A percentile compares a stretch with the other conserved stretches of the same genome.
Conservation (phyloP, 23 tunicate species). For the Corella eumyota region DNA sequence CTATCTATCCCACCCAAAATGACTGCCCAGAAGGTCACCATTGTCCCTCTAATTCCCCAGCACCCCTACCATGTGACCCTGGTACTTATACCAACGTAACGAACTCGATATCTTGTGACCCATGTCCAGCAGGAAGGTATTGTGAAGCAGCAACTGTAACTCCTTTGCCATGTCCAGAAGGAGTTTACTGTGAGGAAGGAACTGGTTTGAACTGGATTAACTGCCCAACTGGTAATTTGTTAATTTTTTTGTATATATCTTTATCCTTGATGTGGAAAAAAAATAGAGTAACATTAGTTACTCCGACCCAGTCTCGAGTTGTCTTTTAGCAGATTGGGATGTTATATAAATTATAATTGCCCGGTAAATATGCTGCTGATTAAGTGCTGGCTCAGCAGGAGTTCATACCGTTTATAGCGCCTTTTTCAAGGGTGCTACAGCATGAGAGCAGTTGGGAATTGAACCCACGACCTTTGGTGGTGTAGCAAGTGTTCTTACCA, state of each 20-base stretch:
- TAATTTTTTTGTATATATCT: neutral
- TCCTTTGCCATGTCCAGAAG: slow-evolving; percentile 69
- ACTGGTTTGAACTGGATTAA: slow-evolving; percentile 52
- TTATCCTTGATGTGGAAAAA: too few species aligned
- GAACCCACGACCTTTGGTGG: too few species aligned
- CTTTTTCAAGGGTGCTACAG: too few species aligned
- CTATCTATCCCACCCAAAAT: slow-evolving; percentile 40
- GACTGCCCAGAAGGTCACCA: slow-evolving; percentile 65
- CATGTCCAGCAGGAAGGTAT: slow-evolving; percentile 86
- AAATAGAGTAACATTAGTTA: too few species aligned
- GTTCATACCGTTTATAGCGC: too few species aligned
- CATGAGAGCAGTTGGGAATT: too few species aligned
- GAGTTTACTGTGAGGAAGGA: slow-evolving; percentile 62
- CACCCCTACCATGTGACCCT: slow-evolving; percentile 55
- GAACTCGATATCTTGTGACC: slow-evolving; percentile 29
- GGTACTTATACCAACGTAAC: slow-evolving; percentile 76
- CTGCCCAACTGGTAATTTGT: slow-evolving; percentile 60
- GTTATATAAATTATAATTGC: too few species aligned
- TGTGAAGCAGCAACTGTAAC: slow-evolving; percentile 44
- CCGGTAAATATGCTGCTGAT: too few species aligned
- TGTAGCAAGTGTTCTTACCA: neutral
- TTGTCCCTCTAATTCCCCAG: slow-evolving; percentile 37
- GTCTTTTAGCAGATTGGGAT: too few species aligned
- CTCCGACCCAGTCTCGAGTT: too few species aligned
- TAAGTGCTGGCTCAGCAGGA: too few species aligned